Evolutionary conservation across 1,140 invertebrate genomes (phyloP), one percentile per base, ranked within the genome.

Genomic region (Bombus vancouverensis): DNA sequence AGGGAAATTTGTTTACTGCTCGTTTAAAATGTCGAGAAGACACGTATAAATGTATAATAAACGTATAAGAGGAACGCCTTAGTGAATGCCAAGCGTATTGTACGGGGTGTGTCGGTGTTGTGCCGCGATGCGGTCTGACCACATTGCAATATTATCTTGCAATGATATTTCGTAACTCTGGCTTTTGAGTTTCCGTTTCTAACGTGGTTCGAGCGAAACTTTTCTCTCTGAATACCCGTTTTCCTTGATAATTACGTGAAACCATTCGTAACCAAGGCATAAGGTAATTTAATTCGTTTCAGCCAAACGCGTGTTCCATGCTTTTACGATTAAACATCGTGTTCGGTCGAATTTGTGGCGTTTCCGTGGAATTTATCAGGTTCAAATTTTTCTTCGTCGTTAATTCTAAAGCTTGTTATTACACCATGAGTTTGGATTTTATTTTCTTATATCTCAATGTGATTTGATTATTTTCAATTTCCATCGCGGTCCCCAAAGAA

Each of bases 71-170:
- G 74, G 32, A 42, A 22, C 32, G 42, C 39, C 79, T 57, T n/a
- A 53, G 70, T 9, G 59, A 84, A 81, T 65, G 57, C 39, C 39
- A 71, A 47, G 44, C 72, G 62, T 65, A 70, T 82, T 82, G 59
- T 44, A 75, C 12, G 44, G 81, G 80, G 80, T 83, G 85, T 71
- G 83, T n/a, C 83, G 34, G 47, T 53, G 70, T 84, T 79, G 83
- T 42, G 77, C 47, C 77, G 77, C 76, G 76, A 85, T 85, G 83
- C 68, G 66, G 83, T 85, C 42, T 28, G 83, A 85, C 83, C 83
- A 28, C 83, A 80, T 85, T 85, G 83, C 83, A 80, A 71, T 44
- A 80, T 80, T 85, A 80, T 80, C 83, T 72, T 13, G n/a, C 32
- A n/a, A 47, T 78, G 28, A 18, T 44, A 62, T 73, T 81, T 80